phyloP scores from a whole-genome alignment of 1,140 invertebrate species.

The Drosophila kikkawai region DNA sequence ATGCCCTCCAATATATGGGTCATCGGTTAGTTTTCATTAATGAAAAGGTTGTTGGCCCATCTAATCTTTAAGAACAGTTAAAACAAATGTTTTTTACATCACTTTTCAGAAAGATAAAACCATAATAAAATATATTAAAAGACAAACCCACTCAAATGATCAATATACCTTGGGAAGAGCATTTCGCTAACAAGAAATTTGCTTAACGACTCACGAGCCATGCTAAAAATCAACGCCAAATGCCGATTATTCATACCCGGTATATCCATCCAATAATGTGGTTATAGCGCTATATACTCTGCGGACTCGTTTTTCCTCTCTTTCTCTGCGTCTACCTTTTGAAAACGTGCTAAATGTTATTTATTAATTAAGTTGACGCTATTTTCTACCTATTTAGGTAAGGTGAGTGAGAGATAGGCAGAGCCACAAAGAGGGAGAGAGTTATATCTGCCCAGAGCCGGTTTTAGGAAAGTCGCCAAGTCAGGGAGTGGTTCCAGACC shows the following conservation, averaged over 20 bases:
- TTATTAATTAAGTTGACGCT: conserved; percentile 83
- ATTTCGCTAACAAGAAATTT: conserved; percentile 35
- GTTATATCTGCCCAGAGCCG: conserved; percentile 36
- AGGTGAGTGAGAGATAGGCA: background rate
- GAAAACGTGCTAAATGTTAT: conserved; percentile 79
- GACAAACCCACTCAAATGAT: background rate
- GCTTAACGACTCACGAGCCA: conserved; percentile 61
- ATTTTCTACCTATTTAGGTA: conserved; percentile 70
- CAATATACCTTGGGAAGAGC: conserved; percentile 30
- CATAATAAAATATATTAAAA: background rate
- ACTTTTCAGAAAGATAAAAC: background rate
- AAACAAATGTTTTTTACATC: conserved; percentile 5
- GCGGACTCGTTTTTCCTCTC: conserved; percentile 1
- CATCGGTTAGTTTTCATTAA: conserved; percentile 30
- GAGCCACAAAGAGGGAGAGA: conserved; percentile 23
- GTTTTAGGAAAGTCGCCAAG: conserved; percentile 54
- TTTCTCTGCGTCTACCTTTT: conserved; percentile 14
- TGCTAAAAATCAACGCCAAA: conserved; percentile 70
- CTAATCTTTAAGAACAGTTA: conserved; percentile 15
- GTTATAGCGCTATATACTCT: conserved; percentile 30
- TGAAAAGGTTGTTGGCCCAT: conserved; percentile 42
- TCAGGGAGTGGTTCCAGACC: conserved; percentile 61
- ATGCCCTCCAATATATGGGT: conserved; percentile 33
- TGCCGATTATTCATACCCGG: conserved; percentile 71
- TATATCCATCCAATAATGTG: conserved; percentile 46